These are phyloP conservation scores for Tyrophagus putrescentiae DNA, from an alignment of 1,140 invertebrate genomes.

Conservation along the genomic window DNA sequence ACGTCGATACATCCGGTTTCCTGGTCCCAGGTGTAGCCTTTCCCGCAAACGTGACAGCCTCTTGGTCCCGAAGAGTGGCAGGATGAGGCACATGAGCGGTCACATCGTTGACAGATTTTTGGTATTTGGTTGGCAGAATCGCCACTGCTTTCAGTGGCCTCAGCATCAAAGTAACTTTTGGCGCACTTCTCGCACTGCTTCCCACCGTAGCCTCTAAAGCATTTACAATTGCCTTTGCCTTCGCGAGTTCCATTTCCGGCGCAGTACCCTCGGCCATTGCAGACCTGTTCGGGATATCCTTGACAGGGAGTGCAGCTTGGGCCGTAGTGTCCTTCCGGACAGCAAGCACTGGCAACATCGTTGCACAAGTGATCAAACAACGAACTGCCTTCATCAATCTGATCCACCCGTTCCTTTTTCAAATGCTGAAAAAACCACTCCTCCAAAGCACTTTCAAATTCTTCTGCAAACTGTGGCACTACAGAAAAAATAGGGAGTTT, in stretches of 20 bases:
- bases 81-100: slow-evolving; percentile 59
- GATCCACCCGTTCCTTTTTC: slow-evolving; percentile 1
- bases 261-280: slow-evolving; percentile 77
- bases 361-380: slow-evolving; percentile 52
- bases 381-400: slow-evolving; percentile 3
- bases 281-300: slow-evolving; percentile 42
- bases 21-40: slow-evolving; percentile 59
- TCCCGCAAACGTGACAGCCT: slow-evolving; percentile 65
- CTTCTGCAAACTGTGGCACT: slow-evolving; percentile 70
- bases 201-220: slow-evolving; percentile 67
- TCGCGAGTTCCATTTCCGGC: slow-evolving; percentile 75
- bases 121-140: neutral
- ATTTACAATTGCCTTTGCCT: slow-evolving; percentile 79
- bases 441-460: slow-evolving; percentile 64
- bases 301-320: slow-evolving; percentile 62
- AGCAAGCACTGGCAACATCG: slow-evolving; percentile 61
- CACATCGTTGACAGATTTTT: slow-evolving; percentile 45
- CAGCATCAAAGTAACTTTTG: slow-evolving; percentile 48
- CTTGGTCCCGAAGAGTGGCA: slow-evolving; percentile 62
- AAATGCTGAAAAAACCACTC: slow-evolving; percentile 62
- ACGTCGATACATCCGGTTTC: slow-evolving; percentile 72
- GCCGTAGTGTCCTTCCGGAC: slow-evolving; percentile 71
- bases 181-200: slow-evolving; percentile 62
- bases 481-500: slow-evolving; percentile 26
- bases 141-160: slow-evolving; percentile 2